Percentiles rank a stretch among this genome's conserved stretches.
Conservation (phyloP, 2,797 vertebrate species). For the Alcedo quadribrachys region DNA sequence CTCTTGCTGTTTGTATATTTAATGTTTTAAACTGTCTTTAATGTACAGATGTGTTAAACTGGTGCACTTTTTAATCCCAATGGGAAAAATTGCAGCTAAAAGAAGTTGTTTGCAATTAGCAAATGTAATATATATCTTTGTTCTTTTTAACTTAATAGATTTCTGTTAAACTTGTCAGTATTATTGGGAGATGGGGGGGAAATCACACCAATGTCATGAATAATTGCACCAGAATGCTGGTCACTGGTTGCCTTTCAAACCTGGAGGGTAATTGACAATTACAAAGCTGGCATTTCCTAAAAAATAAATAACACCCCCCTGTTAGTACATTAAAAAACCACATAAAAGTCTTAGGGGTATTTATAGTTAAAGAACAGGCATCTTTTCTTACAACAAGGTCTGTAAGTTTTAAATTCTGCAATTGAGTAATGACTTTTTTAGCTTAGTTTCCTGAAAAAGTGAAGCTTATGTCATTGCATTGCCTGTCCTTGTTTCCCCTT, state of each 20-base stretch:
- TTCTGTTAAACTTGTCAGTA: conserved; percentile 68
- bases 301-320: too few species aligned
- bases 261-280: conserved; percentile 50
- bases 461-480: not conserved
- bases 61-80: conserved; percentile 82
- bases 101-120: conserved; percentile 75
- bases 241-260: conserved; percentile 73
- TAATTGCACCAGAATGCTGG: conserved; percentile 67
- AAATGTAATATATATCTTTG: conserved; percentile 78
- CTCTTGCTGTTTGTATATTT: conserved; percentile 80
- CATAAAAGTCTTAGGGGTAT: conserved; percentile 51
- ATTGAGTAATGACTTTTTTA: conserved; percentile 5
- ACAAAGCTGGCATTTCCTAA: conserved; percentile 40
- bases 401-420: conserved; percentile 56
- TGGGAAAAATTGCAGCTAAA: conserved; percentile 78
- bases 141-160: conserved; percentile 79
- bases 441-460: not conserved
- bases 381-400: conserved; percentile 58
- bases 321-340: not conserved
- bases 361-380: conserved; percentile 66
- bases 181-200: not conserved
- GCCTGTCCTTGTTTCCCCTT: conserved; percentile 36
- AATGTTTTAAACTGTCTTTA: conserved; percentile 76
- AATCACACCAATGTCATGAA: conserved; percentile 47
- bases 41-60: conserved; percentile 84